These are phyloP conservation scores for Scaptomyza reducta DNA, from an alignment of 2,888 invertebrate genomes.

Conservation along the genomic window DNA sequence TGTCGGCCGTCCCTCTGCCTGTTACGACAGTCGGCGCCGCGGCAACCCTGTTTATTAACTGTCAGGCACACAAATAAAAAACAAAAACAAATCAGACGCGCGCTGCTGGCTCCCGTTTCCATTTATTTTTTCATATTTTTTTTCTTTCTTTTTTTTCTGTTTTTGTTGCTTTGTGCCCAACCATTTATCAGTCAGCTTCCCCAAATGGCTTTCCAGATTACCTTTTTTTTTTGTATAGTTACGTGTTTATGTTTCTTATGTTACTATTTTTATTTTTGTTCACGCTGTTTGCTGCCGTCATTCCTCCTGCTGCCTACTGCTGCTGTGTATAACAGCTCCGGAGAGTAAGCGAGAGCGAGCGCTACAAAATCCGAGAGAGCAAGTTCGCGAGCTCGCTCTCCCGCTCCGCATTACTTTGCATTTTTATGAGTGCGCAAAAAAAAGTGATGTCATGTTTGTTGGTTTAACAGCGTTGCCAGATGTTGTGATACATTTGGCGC, in stretches of 20 bases:
- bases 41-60: conserved; percentile 71
- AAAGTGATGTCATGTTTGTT: conserved; percentile 82
- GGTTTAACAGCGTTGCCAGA: conserved; percentile 73
- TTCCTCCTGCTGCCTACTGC: conserved; percentile 23
- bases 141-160: conserved; percentile 5
- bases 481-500: conserved; percentile 47
- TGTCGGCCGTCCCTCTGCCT: conserved; percentile 12
- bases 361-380: neutral
- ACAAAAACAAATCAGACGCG: conserved; percentile 22
- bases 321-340: conserved; percentile 57
- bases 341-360: conserved; percentile 24
- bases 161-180: conserved; percentile 10
- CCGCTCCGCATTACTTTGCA: conserved; percentile 63
- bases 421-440: conserved; percentile 74
- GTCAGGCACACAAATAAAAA: conserved; percentile 27
- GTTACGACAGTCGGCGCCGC: conserved; percentile 25
- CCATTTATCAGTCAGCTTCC: conserved; percentile 58
- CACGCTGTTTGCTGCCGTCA: conserved; percentile 52
- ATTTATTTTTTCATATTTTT: conserved; percentile 11
- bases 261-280: conserved; percentile 72
- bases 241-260: conserved; percentile 74
- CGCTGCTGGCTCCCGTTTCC: conserved; percentile 39
- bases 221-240: conserved; percentile 75
- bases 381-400: conserved; percentile 1
- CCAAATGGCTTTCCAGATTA: conserved; percentile 36